Conservation (phyloP, 2,888 invertebrate genomes). For the Acleris holmiana region DNA sequence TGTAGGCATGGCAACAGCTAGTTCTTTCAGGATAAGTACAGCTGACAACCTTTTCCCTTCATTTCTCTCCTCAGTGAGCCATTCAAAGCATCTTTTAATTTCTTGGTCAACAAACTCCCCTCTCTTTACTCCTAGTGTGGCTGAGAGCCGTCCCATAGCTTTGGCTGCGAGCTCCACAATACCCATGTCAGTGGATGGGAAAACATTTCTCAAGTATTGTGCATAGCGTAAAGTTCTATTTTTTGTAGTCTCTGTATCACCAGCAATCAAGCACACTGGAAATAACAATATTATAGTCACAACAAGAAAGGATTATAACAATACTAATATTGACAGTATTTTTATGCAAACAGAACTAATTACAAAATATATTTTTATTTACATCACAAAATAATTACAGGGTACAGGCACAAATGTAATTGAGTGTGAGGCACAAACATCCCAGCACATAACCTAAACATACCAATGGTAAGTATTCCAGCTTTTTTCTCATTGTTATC, state of each 20-base stretch:
- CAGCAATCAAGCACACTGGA: constrained; percentile 95
- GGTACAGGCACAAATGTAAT: too few species aligned
- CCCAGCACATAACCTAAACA: constrained; percentile 40
- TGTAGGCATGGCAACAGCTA: constrained; percentile 98
- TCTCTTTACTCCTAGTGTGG: constrained; percentile 95
- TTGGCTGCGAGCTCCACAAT: constrained; percentile 98
- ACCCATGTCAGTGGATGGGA: constrained; percentile 94
- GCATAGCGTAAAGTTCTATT: constrained; percentile 95
- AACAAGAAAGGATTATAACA: constrained; percentile 8
- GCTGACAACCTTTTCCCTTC: constrained; percentile 96
- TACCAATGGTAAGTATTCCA: constrained; percentile 95
- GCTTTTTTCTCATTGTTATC: constrained; percentile 97
- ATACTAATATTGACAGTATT: not conserved
- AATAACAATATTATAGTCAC: constrained; percentile 41
- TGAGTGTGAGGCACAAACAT: not conserved
- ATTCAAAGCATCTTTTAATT: constrained; percentile 96
- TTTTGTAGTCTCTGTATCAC: constrained; percentile 95
- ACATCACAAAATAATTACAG: not conserved
- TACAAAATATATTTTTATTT: too few species aligned
- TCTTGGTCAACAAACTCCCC: constrained; percentile 98
- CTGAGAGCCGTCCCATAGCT: constrained; percentile 95
- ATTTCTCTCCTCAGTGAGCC: constrained; percentile 94
- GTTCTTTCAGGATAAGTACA: constrained; percentile 94
- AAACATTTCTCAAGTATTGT: constrained; percentile 93
- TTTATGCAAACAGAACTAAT: not conserved